A percentile compares a stretch with the other conserved stretches of the same genome.
Evolutionary conservation across 1,140 invertebrate genomes (phyloP).

Genomic region (Hylaeus volcanicus): DNA sequence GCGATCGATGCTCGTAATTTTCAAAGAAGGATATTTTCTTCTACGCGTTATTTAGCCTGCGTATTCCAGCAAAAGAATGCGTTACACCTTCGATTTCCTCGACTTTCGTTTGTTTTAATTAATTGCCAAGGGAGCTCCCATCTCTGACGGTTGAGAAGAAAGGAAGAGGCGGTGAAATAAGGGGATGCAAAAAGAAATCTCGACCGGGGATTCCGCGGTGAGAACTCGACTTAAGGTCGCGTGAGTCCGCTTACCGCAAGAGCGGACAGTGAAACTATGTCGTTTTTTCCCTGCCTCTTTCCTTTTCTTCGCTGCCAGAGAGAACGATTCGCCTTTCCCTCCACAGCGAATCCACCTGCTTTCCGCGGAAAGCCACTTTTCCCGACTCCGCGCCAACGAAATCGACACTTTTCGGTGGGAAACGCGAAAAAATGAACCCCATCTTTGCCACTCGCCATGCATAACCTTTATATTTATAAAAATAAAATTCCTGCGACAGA

Average conservation of each 20-base stretch:
- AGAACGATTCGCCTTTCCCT: slow-evolving; percentile 29
- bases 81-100: no score
- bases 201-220: slow-evolving; percentile 10
- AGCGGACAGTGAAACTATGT: slow-evolving; percentile 46
- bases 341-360: neutral
- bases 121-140: no score
- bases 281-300: slow-evolving; percentile 32
- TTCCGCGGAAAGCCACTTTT: slow-evolving; percentile 31
- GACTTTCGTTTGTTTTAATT: no score
- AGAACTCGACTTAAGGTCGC: slow-evolving; percentile 45
- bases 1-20: no score
- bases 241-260: slow-evolving; percentile 29
- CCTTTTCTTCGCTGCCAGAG: slow-evolving; percentile 34
- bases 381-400: neutral
- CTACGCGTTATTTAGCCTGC: no score
- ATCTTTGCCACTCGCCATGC: no score
- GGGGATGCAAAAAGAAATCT: slow-evolving; percentile 16
- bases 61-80: no score
- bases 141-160: neutral
- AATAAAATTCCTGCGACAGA: no score
- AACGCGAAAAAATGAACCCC: neutral
- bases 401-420: slow-evolving; percentile 25
- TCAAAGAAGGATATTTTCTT: no score
- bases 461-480: no score
- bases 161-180: no score